These are phyloP conservation scores for Hoplostethus mediterraneus DNA, from an alignment of 2,797 vertebrate species.

Conservation along the genomic window DNA sequence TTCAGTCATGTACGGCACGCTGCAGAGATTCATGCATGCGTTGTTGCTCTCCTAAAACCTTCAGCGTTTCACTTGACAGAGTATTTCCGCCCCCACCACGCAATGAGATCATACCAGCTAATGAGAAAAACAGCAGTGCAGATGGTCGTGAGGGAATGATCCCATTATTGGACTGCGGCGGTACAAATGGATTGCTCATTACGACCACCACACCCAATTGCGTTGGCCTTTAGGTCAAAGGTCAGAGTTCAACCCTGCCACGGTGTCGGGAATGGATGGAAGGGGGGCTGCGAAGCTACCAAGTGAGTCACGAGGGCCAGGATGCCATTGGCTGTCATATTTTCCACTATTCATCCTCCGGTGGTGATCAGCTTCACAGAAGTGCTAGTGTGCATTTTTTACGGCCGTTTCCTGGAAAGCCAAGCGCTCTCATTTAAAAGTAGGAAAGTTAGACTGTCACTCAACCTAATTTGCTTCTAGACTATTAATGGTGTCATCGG, in stretches of 20 bases:
- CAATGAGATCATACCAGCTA: slow-evolving; percentile 54
- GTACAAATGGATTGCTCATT: slow-evolving; percentile 58
- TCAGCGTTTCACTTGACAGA: slow-evolving; percentile 53
- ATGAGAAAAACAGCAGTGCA: slow-evolving; percentile 64
- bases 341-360: slow-evolving; percentile 58
- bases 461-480: slow-evolving; percentile 46
- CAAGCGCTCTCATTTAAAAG: slow-evolving; percentile 26
- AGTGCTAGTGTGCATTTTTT: slow-evolving; percentile 54
- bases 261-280: slow-evolving; percentile 41
- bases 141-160: slow-evolving; percentile 53
- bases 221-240: slow-evolving; percentile 51
- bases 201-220: slow-evolving; percentile 66
- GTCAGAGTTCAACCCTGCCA: slow-evolving; percentile 73
- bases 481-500: slow-evolving; percentile 46
- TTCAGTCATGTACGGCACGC: slow-evolving; percentile 47
- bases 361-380: slow-evolving; percentile 48
- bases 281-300: not conserved
- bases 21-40: slow-evolving; percentile 51
- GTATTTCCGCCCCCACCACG: slow-evolving; percentile 45
- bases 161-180: slow-evolving; percentile 46
- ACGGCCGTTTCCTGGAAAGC: slow-evolving; percentile 56
- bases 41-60: slow-evolving; percentile 53
- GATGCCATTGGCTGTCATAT: slow-evolving; percentile 45
- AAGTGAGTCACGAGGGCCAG: slow-evolving; percentile 35
- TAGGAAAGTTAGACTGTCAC: slow-evolving; percentile 55